These are phyloP conservation scores for Sycophila sp. DNA, from an alignment of 1,140 invertebrate genomes.

Conservation along the genomic window DNA sequence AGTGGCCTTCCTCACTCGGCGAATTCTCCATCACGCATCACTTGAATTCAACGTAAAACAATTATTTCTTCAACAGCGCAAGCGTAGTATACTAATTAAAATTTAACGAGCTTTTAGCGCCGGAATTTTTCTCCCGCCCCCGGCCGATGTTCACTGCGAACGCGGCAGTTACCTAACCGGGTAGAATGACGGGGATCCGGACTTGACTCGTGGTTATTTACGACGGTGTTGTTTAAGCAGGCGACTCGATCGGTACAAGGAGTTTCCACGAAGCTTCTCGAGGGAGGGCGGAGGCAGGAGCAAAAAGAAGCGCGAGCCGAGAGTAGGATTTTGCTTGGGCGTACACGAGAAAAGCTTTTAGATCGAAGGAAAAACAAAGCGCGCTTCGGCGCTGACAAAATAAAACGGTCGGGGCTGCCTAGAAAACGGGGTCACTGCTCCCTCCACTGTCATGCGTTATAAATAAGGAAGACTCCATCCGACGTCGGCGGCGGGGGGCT, in stretches of 20 bases:
- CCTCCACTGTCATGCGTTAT: neutral
- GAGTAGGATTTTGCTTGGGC: neutral
- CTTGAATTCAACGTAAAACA: too few species aligned
- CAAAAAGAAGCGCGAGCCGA: neutral
- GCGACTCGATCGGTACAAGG: constrained; percentile 2
- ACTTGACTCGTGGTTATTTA: neutral
- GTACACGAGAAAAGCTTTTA: constrained; percentile 33
- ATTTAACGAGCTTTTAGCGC: too few species aligned
- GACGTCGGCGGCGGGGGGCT: neutral
- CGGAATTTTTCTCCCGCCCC: too few species aligned
- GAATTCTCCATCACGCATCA: too few species aligned
- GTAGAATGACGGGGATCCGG: neutral
- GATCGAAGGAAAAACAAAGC: constrained; percentile 33
- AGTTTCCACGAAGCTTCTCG: neutral
- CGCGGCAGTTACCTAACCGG: too few species aligned
- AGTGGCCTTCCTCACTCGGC: too few species aligned
- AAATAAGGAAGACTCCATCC: neutral
- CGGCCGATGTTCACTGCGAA: too few species aligned
- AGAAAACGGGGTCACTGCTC: constrained; percentile 9
- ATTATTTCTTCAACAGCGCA: too few species aligned
- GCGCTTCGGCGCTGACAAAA: constrained; percentile 19
- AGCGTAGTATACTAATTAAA: too few species aligned
- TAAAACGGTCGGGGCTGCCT: neutral
- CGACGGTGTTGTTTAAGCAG: neutral
- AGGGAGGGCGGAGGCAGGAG: neutral